phyloP scores from a whole-genome alignment of 2,113 vertebrate species.

The Phycodurus eques region DNA sequence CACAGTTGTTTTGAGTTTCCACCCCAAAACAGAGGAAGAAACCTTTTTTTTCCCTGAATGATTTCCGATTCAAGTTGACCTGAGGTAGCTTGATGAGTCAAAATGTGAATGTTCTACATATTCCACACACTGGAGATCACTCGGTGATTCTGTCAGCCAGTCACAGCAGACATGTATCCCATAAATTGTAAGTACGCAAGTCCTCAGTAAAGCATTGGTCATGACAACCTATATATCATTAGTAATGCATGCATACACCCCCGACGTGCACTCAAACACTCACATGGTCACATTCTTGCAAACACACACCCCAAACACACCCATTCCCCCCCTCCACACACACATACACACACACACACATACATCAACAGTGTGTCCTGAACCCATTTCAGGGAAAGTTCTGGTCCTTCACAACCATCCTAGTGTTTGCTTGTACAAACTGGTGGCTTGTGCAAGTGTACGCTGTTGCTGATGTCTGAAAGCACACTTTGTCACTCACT shows the following conservation, averaged over 20 bases:
- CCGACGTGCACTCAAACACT: slow-evolving; percentile 23
- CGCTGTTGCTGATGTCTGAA: slow-evolving; percentile 47
- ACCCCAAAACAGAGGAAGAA: background rate
- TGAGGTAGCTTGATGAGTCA: slow-evolving; percentile 18
- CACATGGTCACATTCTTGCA: slow-evolving; percentile 36
- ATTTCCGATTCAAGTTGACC: background rate
- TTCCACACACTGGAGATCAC: slow-evolving; percentile 32
- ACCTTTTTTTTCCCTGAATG: background rate
- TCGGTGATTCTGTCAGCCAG: slow-evolving; percentile 35
- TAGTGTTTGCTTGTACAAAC: slow-evolving; percentile 64
- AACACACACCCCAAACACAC: slow-evolving; percentile 42
- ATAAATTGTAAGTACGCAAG: slow-evolving; percentile 32
- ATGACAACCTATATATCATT: slow-evolving; percentile 9
- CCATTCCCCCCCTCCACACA: slow-evolving; percentile 21
- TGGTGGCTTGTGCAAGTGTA: slow-evolving; percentile 52
- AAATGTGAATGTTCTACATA: background rate
- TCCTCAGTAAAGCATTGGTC: slow-evolving; percentile 25
- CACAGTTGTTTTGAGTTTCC: no score
- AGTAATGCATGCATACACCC: slow-evolving; percentile 8
- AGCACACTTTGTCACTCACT: slow-evolving; percentile 53
- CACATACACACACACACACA: slow-evolving; percentile 41
- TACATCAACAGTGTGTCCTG: slow-evolving; percentile 49
- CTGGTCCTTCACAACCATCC: slow-evolving; percentile 60
- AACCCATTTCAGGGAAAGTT: slow-evolving; percentile 49
- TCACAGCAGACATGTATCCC: slow-evolving; percentile 28